Conservation (phyloP, 1,140 invertebrate species). For the Gryon sp. region DNA sequence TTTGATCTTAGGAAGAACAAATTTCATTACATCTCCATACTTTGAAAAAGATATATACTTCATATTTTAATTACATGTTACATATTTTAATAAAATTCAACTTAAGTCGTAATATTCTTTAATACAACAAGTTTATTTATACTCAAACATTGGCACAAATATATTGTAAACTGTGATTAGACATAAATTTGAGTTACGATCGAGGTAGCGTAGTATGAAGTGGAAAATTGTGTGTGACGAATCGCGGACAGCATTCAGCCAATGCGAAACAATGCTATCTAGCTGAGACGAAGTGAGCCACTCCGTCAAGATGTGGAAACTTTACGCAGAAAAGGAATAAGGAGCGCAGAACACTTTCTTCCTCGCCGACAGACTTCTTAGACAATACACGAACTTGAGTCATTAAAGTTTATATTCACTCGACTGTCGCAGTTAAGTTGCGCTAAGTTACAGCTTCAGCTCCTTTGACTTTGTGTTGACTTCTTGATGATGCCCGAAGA, state of each 20-base stretch:
- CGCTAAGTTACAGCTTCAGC: constrained; percentile 58
- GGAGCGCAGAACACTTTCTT: constrained; percentile 68
- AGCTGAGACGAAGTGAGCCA: constrained; percentile 51
- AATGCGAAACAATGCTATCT: constrained; percentile 64
- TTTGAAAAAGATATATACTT: no score
- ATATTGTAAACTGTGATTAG: constrained; percentile 2
- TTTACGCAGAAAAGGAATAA: constrained; percentile 66
- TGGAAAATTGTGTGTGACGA: constrained; percentile 50
- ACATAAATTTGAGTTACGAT: constrained; percentile 37
- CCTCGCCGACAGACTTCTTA: constrained; percentile 65
- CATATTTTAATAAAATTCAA: no score
- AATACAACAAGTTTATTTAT: neutral
- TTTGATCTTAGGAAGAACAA: no score
- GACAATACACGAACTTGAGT: constrained; percentile 73
- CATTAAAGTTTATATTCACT: constrained; percentile 73
- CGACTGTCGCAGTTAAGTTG: constrained; percentile 66
- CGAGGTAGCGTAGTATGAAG: constrained; percentile 8
- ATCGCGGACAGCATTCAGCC: constrained; percentile 54
- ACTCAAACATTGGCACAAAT: neutral
- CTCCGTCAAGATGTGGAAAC: constrained; percentile 64
- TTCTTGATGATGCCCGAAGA: constrained; percentile 45
- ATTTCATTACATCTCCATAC: no score
- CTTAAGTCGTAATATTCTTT: no score
- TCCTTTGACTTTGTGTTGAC: constrained; percentile 56
- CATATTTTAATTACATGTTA: no score